Evolutionary conservation across 2,888 invertebrate species (phyloP).

Genomic region (Rhamphomyia laevipes): DNA sequence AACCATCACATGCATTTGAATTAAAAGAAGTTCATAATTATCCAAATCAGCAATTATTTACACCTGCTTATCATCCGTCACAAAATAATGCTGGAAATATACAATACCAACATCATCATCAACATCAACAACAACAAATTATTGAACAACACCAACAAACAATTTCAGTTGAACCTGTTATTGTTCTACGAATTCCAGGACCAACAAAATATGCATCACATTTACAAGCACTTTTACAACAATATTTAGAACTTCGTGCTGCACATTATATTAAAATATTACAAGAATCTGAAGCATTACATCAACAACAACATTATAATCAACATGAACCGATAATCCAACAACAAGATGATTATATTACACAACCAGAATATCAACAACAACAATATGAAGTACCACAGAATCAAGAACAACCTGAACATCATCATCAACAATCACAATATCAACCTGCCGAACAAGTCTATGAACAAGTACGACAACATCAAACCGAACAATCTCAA

Average conservation of each 20-base stretch:
- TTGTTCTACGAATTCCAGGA: constrained; percentile 34
- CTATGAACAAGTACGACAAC: constrained; percentile 13
- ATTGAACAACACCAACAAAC: constrained; percentile 10
- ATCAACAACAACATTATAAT: constrained; percentile 14
- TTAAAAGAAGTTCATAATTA: constrained; percentile 20
- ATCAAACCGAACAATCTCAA: constrained; percentile 10
- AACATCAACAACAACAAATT: constrained; percentile 11
- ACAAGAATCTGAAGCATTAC: constrained; percentile 29
- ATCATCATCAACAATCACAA: constrained; percentile 6
- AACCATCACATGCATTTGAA: constrained; percentile 45
- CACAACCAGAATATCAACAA: constrained; percentile 12
- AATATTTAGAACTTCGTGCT: constrained; percentile 35
- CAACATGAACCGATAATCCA: not conserved
- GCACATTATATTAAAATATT: constrained; percentile 32
- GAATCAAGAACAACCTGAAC: constrained; percentile 11
- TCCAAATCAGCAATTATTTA: constrained; percentile 4
- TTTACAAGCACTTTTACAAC: constrained; percentile 33
- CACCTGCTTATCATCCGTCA: not conserved
- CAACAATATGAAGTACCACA: constrained; percentile 16
- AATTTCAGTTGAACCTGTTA: constrained; percentile 29
- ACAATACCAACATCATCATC: constrained; percentile 5
- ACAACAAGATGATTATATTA: not conserved
- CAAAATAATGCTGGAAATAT: not conserved
- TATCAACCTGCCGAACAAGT: constrained; percentile 9
- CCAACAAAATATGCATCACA: constrained; percentile 36